Evolutionary conservation across 2,888 invertebrate species (phyloP).

Genomic region (Acrobasis repandana): DNA sequence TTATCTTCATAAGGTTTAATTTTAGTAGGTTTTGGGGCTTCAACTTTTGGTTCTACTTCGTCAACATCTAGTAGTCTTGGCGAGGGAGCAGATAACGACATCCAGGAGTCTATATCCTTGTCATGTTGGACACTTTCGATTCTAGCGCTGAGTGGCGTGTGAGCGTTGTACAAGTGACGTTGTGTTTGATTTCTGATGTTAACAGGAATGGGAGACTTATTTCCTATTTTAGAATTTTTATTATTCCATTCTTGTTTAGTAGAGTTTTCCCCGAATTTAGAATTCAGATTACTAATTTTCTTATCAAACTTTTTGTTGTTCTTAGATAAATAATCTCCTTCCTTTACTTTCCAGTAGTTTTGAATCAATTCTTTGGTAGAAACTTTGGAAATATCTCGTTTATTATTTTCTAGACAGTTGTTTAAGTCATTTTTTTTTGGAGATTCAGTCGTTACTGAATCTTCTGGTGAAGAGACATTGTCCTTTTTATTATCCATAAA

Average conservation of each 20-base stretch:
- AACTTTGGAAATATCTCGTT: constrained; percentile 65
- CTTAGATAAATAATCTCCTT: constrained; percentile 59
- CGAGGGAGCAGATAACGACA: constrained; percentile 70
- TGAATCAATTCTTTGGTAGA: constrained; percentile 74
- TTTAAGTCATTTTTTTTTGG: constrained; percentile 38
- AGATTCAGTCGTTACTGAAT: constrained; percentile 35
- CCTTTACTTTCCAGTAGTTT: constrained; percentile 75
- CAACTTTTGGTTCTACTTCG: constrained; percentile 33
- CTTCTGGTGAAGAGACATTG: constrained; percentile 42
- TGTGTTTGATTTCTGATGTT: constrained; percentile 56
- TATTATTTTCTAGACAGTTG: constrained; percentile 48
- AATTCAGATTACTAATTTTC: constrained; percentile 48
- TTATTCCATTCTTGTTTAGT: constrained; percentile 67
- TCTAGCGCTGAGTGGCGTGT: constrained; percentile 65
- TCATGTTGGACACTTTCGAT: constrained; percentile 70
- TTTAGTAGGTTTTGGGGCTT: constrained; percentile 31
- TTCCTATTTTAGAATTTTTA: constrained; percentile 42
- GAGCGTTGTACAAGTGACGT: constrained; percentile 53
- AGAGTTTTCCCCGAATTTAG: constrained; percentile 47
- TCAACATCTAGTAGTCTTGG: constrained; percentile 57
- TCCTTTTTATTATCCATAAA: constrained; percentile 47
- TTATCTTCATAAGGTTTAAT: not conserved
- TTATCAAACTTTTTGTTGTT: constrained; percentile 55
- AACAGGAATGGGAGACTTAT: constrained; percentile 42
- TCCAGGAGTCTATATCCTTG: constrained; percentile 78